These are phyloP conservation scores for Corticium candelabrum DNA, from an alignment of 37 sponge, comb jelly and placozoan genomes.

Conservation along the genomic window DNA sequence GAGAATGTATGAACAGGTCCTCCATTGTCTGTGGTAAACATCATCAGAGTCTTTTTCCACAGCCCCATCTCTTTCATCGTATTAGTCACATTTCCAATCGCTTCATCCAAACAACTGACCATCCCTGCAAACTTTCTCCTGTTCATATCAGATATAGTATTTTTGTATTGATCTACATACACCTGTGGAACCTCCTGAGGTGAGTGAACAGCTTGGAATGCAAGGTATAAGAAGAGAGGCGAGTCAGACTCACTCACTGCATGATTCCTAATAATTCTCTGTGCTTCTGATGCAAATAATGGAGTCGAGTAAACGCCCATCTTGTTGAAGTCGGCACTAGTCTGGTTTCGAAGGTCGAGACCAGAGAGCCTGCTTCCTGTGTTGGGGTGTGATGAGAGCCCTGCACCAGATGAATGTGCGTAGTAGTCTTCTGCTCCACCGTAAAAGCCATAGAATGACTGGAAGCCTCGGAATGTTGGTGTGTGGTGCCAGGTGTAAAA, in stretches of 20 bases:
- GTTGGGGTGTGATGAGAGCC: no score
- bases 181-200: slow-evolving; percentile 37
- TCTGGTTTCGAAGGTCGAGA: slow-evolving; percentile 25
- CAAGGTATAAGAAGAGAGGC: slow-evolving; percentile 39
- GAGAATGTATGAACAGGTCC: slow-evolving; percentile 21
- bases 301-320: slow-evolving; percentile 27
- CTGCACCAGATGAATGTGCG: slow-evolving; percentile 13
- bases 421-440: slow-evolving; percentile 28
- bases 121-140: slow-evolving; percentile 28
- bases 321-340: not conserved
- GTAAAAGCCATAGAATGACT: slow-evolving; percentile 29
- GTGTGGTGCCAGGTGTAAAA: slow-evolving; percentile 19
- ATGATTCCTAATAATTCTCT: slow-evolving; percentile 11
- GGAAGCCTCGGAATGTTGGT: slow-evolving; percentile 34
- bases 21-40: slow-evolving; percentile 42
- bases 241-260: not conserved
- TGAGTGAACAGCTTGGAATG: slow-evolving; percentile 24
- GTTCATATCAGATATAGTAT: not conserved
- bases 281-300: slow-evolving; percentile 15
- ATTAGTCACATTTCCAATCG: slow-evolving; percentile 27
- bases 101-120: slow-evolving; percentile 25
- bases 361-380: no score
- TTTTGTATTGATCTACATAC: slow-evolving; percentile 11
- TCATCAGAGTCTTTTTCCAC: slow-evolving; percentile 39
- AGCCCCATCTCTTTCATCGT: slow-evolving; percentile 27